These are phyloP conservation scores for Hypena proboscidalis DNA, from an alignment of 2,888 invertebrate species.

Conservation along the genomic window DNA sequence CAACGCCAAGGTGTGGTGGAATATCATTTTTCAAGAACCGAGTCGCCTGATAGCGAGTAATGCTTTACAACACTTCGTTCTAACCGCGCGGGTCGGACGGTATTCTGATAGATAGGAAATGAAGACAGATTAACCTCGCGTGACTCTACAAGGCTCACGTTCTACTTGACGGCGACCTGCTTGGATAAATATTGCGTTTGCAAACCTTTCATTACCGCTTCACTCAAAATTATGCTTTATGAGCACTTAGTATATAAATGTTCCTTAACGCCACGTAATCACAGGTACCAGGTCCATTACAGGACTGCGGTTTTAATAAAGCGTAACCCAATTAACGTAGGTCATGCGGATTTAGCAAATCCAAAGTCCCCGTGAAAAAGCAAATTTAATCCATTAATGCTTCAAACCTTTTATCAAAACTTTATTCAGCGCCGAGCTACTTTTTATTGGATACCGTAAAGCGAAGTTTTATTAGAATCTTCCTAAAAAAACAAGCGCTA, in stretches of 20 bases:
- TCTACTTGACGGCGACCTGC: constrained; percentile 41
- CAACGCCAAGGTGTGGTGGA: constrained; percentile 76
- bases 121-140: constrained; percentile 83
- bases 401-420: constrained; percentile 35
- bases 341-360: constrained; percentile 15
- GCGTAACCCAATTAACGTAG: constrained; percentile 16
- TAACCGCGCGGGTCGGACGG: constrained; percentile 59
- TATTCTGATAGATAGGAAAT: constrained; percentile 83
- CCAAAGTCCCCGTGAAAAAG: constrained; percentile 28
- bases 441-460: constrained; percentile 7
- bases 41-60: constrained; percentile 78
- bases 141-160: constrained; percentile 70
- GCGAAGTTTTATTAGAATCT: constrained; percentile 2
- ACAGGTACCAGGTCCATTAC: constrained; percentile 12
- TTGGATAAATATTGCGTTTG: constrained; percentile 60
- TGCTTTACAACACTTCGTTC: constrained; percentile 68
- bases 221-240: constrained; percentile 16
- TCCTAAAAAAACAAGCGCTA: no score
- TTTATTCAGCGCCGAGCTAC: constrained; percentile 19
- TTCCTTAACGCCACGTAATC: constrained; percentile 24
- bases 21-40: constrained; percentile 81
- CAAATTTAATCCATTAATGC: constrained; percentile 32
- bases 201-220: constrained; percentile 30
- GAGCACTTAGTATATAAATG: constrained; percentile 18
- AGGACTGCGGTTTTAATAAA: constrained; percentile 7